Base-by-base conservation (phyloP, 2,113 vertebrate genomes). In the Pterocles gutturalis region DNA sequence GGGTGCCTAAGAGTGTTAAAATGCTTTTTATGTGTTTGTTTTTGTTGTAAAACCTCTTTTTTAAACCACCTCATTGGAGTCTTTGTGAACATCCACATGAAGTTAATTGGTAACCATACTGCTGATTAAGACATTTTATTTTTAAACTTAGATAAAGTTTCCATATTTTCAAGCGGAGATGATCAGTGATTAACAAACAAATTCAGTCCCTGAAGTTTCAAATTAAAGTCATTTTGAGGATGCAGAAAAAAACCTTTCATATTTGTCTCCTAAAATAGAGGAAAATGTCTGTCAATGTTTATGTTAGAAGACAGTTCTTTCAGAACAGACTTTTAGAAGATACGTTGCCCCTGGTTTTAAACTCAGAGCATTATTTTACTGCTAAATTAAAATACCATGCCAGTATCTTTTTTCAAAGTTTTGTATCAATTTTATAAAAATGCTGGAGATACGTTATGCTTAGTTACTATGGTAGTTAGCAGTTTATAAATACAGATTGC, bases 11-110 rank as follows among this genome's bases (percentile, higher is more conserved):
- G 75, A 96, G 4, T 21, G 7, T 1, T 31, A 66, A 81, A 48
- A 38, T 0, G 3, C 0, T 60, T 64, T 55, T 7, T 43, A 17
- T 0, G 0, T 55, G 15, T 84, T 73, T 70, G 6, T 10, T 75
- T 64, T 77, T 61, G 4, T 31, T 5, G 0, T 33, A 92, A 95
- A 94, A 70, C 43, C 4, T 11, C 2, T 13, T 92, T 88, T 90
- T 18, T 66, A 70, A 73, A 54, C 3, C 17, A 33, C 1, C 13
- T 54, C 2, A 36, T 34, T 51, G 2, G 9, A 36, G 9, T 29
- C 8, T 5, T 78, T 83, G 41, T 0, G 3, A 62, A 43, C 54
- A 34, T 33, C 10, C 25, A 31, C 43, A 29, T 41, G 13, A 77
- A 57, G 10, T 41, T 73, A 72, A 60, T 22, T 20, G 34, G 5